These are phyloP conservation scores for Anhinga anhinga DNA, from an alignment of 2,113 vertebrate genomes.

Conservation along the genomic window DNA sequence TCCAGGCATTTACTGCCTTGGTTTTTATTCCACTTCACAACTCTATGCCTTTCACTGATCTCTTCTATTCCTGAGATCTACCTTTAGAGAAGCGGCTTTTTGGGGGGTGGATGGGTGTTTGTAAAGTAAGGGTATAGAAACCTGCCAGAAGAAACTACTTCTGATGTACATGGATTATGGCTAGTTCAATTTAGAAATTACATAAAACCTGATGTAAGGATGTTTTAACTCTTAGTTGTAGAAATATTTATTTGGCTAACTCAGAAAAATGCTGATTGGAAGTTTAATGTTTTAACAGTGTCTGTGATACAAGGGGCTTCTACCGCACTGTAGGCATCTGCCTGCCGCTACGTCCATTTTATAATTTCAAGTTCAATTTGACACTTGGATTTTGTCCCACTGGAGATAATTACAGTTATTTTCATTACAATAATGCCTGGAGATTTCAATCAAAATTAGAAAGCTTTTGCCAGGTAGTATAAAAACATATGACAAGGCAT, in stretches of 20 bases:
- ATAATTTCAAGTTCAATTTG: neutral
- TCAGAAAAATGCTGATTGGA: neutral
- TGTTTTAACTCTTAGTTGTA: neutral
- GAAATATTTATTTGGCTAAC: neutral
- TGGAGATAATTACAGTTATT: constrained; percentile 7
- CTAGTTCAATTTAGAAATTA: neutral
- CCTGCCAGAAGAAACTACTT: neutral
- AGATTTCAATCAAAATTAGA: constrained; percentile 4
- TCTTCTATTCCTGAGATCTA: neutral
- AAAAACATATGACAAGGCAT: neutral
- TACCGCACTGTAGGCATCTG: neutral
- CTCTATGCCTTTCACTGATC: neutral
- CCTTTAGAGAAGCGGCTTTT: neutral
- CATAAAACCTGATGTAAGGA: neutral
- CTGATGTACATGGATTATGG: neutral
- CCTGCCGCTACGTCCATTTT: neutral
- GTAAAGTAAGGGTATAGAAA: neutral
- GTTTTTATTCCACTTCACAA: neutral
- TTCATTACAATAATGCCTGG: neutral
- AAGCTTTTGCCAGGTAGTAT: neutral
- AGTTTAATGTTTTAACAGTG: neutral
- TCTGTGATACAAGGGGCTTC: neutral
- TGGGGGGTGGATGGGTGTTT: rapidly evolving
- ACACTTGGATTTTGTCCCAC: neutral
- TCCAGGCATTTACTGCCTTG: neutral